Conservation (phyloP, 2,888 invertebrate genomes). For the Emmelina monodactyla region DNA sequence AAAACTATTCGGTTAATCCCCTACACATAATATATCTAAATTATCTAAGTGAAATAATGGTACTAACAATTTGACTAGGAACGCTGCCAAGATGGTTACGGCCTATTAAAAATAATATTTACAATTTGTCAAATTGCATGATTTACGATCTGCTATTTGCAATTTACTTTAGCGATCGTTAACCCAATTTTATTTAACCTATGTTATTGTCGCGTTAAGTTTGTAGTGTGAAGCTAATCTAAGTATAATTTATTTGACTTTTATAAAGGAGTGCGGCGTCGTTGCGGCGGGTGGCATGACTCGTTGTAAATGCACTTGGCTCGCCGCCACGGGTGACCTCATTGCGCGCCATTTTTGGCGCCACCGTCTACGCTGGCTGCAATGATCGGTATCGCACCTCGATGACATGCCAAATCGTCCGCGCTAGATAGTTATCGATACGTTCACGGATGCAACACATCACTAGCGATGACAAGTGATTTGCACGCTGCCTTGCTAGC, state of each 20-base stretch:
- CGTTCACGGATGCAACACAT: slow-evolving; percentile 23
- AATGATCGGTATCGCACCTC: slow-evolving; percentile 43
- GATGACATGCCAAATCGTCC: slow-evolving; percentile 48
- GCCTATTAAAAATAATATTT: too few species aligned
- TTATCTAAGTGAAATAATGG: slow-evolving; percentile 13
- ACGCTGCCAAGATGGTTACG: too few species aligned
- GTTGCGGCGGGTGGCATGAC: slow-evolving; percentile 24
- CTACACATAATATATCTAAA: slow-evolving; percentile 24
- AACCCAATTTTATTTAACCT: too few species aligned
- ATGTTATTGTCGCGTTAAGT: too few species aligned
- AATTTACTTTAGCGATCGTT: too few species aligned
- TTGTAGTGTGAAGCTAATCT: too few species aligned
- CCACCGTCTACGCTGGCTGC: slow-evolving; percentile 32
- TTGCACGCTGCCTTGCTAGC: too few species aligned
- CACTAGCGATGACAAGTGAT: too few species aligned
- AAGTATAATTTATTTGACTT: too few species aligned
- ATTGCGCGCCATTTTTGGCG: slow-evolving; percentile 54
- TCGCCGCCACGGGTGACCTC: slow-evolving; percentile 51
- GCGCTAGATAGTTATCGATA: slow-evolving; percentile 32
- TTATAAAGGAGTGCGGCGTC: slow-evolving; percentile 19
- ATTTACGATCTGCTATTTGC: too few species aligned
- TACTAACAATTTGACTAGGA: slow-evolving; percentile 17
- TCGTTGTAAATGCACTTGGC: slow-evolving; percentile 53
- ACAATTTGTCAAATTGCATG: too few species aligned
- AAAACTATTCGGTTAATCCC: slow-evolving; percentile 24